A percentile compares a stretch with the other conserved stretches of the same genome.
phyloP scores from a whole-genome alignment of 2,797 vertebrate species.

The Phalloptychus januarius region DNA sequence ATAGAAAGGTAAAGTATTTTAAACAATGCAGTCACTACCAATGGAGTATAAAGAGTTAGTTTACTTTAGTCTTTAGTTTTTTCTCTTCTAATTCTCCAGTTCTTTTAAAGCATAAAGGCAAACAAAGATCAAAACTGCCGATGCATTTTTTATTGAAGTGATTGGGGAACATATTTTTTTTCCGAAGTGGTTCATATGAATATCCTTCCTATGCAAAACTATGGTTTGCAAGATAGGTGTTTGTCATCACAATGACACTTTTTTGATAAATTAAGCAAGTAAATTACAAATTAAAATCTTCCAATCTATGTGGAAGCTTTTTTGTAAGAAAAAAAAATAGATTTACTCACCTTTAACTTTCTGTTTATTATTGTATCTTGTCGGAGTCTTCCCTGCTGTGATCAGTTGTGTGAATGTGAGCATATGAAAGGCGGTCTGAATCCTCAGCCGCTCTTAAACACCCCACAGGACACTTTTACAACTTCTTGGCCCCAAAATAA shows the following conservation, averaged over 20 bases:
- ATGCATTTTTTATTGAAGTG: not conserved
- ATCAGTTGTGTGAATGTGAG: conserved; percentile 18
- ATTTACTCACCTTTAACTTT: conserved; percentile 35
- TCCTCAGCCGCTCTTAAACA: conserved; percentile 31
- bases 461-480: conserved; percentile 43
- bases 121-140: not conserved
- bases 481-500: conserved; percentile 15
- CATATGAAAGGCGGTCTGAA: conserved; percentile 18
- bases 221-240: not conserved
- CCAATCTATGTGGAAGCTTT: not conserved
- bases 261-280: not conserved
- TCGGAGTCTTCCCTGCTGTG: conserved; percentile 1
- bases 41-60: not conserved
- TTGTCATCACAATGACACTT: not conserved
- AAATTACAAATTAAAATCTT: not conserved
- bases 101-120: not conserved
- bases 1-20: not conserved
- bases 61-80: not conserved
- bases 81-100: not conserved
- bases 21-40: not conserved
- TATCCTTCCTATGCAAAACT: not conserved
- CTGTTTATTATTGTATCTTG: conserved; percentile 2
- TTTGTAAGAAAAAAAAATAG: not conserved
- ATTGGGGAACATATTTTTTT: not conserved
- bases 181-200: not conserved